Conservation (phyloP, 2,797 vertebrate genomes). For the Chiroxiphia lanceolata region DNA sequence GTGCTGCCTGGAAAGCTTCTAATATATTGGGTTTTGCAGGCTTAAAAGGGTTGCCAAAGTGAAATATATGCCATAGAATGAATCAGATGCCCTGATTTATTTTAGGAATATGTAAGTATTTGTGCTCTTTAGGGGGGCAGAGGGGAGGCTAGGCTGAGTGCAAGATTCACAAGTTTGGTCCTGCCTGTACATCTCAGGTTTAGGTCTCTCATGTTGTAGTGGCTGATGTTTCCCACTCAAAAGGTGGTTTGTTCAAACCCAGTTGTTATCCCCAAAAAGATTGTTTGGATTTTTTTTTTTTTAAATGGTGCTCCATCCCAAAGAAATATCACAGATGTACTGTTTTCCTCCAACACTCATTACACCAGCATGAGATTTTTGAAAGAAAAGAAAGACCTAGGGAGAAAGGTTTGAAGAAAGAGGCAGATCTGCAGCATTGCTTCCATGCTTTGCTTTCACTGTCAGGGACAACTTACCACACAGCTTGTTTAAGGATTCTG, state of each 20-base stretch:
- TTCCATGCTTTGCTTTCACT: neutral
- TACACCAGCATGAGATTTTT: neutral
- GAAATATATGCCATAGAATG: neutral
- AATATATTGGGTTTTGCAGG: neutral
- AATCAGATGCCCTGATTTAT: neutral
- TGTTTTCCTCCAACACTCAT: neutral
- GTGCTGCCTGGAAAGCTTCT: neutral
- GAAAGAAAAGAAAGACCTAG: neutral
- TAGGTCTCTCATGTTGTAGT: neutral
- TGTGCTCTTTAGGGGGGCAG: fast-evolving
- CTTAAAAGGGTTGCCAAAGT: neutral
- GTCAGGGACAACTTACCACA: neutral
- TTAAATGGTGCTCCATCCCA: neutral
- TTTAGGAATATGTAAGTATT: neutral
- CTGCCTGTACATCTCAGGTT: neutral
- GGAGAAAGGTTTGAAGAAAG: neutral
- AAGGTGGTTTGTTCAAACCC: neutral
- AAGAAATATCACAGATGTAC: neutral
- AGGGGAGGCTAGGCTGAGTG: neutral
- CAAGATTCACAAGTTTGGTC: neutral
- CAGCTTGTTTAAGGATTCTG: slow-evolving; percentile 49
- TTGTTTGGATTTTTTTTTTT: neutral
- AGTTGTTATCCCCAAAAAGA: neutral
- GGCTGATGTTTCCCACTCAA: neutral
- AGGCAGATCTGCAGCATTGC: neutral